Conservation (phyloP, 2,888 invertebrate species). For the Clunio marinus region DNA sequence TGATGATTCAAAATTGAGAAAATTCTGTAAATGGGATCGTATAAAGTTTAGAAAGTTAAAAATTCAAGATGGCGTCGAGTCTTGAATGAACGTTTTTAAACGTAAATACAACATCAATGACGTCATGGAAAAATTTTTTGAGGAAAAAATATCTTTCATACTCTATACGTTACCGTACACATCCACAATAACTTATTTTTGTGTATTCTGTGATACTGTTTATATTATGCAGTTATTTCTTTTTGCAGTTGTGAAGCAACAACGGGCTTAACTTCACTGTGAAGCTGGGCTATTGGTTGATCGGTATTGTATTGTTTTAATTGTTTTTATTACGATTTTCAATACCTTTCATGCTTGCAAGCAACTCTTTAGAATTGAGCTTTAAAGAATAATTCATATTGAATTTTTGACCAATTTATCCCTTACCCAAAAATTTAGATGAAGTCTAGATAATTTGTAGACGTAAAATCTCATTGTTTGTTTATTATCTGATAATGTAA, state of each 20-base stretch:
- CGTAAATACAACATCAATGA: background rate
- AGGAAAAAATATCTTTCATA: background rate
- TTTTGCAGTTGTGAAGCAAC: slow-evolving; percentile 5
- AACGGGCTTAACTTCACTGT: slow-evolving; percentile 3
- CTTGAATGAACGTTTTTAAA: background rate
- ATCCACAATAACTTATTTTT: background rate
- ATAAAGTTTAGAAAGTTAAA: slow-evolving; percentile 14
- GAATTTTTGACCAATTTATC: background rate
- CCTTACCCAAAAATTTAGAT: background rate
- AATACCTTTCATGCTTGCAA: background rate
- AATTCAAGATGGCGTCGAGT: background rate
- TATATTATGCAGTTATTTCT: slow-evolving; percentile 9
- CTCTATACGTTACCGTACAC: background rate
- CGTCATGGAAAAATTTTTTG: slow-evolving; percentile 5
- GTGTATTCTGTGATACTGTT: slow-evolving; percentile 8
- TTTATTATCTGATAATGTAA: background rate
- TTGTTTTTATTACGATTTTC: background rate
- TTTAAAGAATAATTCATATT: slow-evolving; percentile 4
- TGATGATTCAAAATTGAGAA: too few relatives aligned
- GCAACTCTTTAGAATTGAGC: too few relatives aligned
- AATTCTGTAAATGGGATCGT: background rate
- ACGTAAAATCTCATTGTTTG: too few relatives aligned
- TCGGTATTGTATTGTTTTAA: slow-evolving; percentile 18
- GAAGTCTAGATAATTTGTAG: background rate
- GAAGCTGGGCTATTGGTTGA: background rate